phyloP scores from a whole-genome alignment of 2,113 vertebrate species.

The Cavia porcellus region DNA sequence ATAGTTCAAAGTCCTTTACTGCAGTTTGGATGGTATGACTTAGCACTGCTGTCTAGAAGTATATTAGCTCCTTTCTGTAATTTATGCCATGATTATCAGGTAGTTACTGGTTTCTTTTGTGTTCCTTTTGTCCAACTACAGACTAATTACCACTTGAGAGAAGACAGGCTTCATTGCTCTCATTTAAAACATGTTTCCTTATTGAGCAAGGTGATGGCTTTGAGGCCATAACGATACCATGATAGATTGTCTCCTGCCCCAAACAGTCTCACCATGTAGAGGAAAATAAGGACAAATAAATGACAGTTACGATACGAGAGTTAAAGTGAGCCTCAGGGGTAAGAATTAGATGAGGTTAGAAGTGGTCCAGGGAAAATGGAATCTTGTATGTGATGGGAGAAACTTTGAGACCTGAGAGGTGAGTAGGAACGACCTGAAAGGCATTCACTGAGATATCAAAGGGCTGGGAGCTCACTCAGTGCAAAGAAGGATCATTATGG shows the following conservation, averaged over 20 bases:
- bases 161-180: constrained; percentile 10
- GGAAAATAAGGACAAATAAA: not conserved
- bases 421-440: not conserved
- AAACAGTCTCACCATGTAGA: not conserved
- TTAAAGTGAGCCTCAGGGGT: not conserved
- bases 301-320: not conserved
- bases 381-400: not conserved
- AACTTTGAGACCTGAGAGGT: not conserved
- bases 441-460: not conserved
- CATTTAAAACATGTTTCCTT: not conserved
- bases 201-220: not conserved
- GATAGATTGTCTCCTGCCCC: not conserved
- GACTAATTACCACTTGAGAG: not conserved
- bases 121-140: not conserved
- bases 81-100: not conserved
- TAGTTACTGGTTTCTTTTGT: not conserved
- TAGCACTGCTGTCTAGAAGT: not conserved
- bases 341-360: not conserved
- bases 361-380: not conserved
- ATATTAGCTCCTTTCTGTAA: not conserved
- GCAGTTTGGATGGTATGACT: not conserved
- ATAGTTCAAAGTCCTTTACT: constrained; percentile 30
- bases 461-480: not conserved
- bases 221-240: not conserved
- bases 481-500: not conserved